A percentile compares a stretch with the other conserved stretches of the same genome.
These are phyloP conservation scores for Sebastes trivittatus DNA, from an alignment of 2,797 vertebrate genomes.

Conservation along the genomic window DNA sequence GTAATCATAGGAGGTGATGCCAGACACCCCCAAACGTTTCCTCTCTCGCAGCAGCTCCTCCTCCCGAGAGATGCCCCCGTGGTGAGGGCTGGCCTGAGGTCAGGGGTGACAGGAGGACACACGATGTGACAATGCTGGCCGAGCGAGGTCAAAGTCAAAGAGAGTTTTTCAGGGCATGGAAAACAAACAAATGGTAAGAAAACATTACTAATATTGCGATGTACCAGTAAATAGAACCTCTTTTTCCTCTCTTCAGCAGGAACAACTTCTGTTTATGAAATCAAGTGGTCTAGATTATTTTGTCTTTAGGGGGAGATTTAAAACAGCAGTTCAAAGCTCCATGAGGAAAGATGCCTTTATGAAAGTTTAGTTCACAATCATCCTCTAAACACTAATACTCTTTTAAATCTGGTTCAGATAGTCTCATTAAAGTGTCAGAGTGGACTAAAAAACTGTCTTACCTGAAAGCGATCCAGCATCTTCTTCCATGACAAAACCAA, in stretches of 20 bases:
- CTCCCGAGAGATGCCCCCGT: slow-evolving; percentile 91
- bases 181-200: slow-evolving; percentile 14
- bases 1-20: slow-evolving; percentile 96
- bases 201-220: not conserved
- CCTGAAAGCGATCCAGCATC: slow-evolving; percentile 95
- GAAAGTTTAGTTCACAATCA: not conserved
- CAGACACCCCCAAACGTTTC: slow-evolving; percentile 94
- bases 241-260: not conserved
- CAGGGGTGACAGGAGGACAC: slow-evolving; percentile 44
- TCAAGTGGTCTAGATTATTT: not conserved
- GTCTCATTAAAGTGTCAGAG: not conserved
- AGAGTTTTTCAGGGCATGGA: slow-evolving; percentile 9
- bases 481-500: slow-evolving; percentile 93
- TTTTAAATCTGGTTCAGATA: not conserved
- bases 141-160: slow-evolving; percentile 22
- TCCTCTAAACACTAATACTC: not conserved
- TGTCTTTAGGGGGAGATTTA: slow-evolving; percentile 2
- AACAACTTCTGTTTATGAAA: not conserved
- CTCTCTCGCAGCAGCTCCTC: slow-evolving; percentile 94
- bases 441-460: slow-evolving; percentile 17
- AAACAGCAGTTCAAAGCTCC: not conserved
- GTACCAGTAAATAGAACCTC: not conserved
- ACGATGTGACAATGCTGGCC: slow-evolving; percentile 11
- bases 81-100: slow-evolving; percentile 91
- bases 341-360: not conserved